Evolutionary conservation across 2,888 invertebrate species (phyloP), one percentile per base, ranked within the genome.

Genomic region (Nesidiocoris tenuis): DNA sequence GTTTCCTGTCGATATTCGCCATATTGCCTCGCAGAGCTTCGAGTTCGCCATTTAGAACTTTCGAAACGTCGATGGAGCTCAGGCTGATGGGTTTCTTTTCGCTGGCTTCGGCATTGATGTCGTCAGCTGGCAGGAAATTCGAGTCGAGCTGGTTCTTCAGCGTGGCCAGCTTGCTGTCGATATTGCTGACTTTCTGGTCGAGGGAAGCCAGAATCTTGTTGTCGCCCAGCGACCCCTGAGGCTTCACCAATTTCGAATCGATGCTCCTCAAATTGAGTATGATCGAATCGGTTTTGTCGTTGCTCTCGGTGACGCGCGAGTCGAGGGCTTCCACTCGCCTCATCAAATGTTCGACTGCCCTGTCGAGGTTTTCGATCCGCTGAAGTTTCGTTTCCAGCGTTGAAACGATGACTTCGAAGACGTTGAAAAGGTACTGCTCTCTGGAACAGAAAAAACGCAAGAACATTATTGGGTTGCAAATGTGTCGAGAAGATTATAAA

Each of bases 391-490:
- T 92, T 84, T 95, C 94, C 81, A 94, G 85, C 23, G 94, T 94
- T 81, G 93, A 92, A 77, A 94, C 93, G 80, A 95, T 93, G 74
- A 93, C 93, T 84, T 94, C 94, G 85, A 95, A 94, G 74, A 95
- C 92, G 83, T 92, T 92, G 85, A 93, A 91, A 79, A 94, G 88
- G 84, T 94, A 93, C 84, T 93, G 92, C 84, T 94, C 94, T 84
- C 94, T 94, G 90, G 78, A 89, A 89, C 83, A 86, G 85, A 84
- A 80, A 80, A 80, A 82, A 80, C n/a, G n/a, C n/a, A n/a, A n/a
- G n/a, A n/a, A n/a, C n/a, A n/a, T n/a, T n/a, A n/a, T n/a, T n/a
- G n/a, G n/a, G n/a, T n/a, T n/a, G n/a, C n/a, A n/a, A n/a, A n/a
- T n/a, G n/a, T n/a, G n/a, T n/a, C n/a, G n/a, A n/a, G n/a, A n/a